A percentile compares a stretch with the other conserved stretches of the same genome.
phyloP scores from a whole-genome alignment of 1,140 invertebrate species.

The Saccostrea glomerata region DNA sequence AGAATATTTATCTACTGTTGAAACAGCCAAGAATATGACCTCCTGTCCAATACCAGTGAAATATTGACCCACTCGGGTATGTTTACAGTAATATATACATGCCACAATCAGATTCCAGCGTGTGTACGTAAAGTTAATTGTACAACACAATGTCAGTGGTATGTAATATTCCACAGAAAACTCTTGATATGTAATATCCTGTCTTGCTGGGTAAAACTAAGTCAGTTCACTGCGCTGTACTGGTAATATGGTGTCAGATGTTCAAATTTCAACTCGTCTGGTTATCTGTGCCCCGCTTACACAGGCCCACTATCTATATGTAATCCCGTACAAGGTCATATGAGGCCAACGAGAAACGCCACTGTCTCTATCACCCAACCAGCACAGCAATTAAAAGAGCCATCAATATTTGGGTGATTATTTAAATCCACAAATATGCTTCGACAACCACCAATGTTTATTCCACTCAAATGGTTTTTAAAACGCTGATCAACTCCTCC shows the following conservation, averaged over 20 bases:
- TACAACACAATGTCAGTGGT: neutral
- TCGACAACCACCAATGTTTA: conserved; percentile 1
- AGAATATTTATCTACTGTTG: conserved; percentile 28
- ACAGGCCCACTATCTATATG: conserved; percentile 15
- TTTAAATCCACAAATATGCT: neutral
- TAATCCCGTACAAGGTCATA: conserved; percentile 15
- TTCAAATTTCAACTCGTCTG: conserved; percentile 19
- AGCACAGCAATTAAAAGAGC: neutral
- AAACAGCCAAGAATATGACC: conserved; percentile 4
- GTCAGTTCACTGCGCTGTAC: neutral
- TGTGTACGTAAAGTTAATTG: neutral
- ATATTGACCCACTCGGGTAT: conserved; percentile 1
- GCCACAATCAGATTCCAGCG: neutral
- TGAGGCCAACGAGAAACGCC: conserved; percentile 24
- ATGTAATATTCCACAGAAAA: conserved; percentile 24
- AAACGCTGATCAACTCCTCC: neutral
- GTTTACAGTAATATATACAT: conserved; percentile 1
- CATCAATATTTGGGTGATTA: neutral
- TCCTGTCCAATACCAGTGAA: conserved; percentile 22
- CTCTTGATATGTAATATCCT: conserved; percentile 24
- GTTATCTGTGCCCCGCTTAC: neutral
- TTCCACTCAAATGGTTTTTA: neutral
- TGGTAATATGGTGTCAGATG: conserved; percentile 8
- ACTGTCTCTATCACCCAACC: neutral
- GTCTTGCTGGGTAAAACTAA: neutral